These are phyloP conservation scores for Notothenia coriiceps DNA, from an alignment of 2,113 vertebrate species.

Conservation along the genomic window DNA sequence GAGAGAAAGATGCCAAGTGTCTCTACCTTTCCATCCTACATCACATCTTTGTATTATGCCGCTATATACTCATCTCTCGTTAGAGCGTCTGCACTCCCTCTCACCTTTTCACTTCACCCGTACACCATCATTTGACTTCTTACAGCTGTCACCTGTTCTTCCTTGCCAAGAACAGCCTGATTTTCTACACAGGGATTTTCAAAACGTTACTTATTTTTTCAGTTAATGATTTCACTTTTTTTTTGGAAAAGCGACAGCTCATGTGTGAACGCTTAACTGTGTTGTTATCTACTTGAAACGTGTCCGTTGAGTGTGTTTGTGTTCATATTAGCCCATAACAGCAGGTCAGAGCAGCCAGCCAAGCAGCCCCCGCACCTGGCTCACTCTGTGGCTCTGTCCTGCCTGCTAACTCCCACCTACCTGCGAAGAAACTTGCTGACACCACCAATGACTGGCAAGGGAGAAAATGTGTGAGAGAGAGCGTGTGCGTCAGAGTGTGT, in stretches of 20 bases:
- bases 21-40: conserved; percentile 15
- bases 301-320: conserved; percentile 31
- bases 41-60: conserved; percentile 28
- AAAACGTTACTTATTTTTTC: neutral
- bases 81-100: conserved; percentile 37
- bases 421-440: conserved; percentile 65
- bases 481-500: conserved; percentile 25
- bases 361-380: conserved; percentile 51
- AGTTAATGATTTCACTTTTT: neutral
- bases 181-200: neutral
- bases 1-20: conserved; percentile 1
- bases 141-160: neutral
- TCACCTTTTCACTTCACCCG: conserved; percentile 35
- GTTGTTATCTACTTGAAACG: conserved; percentile 13
- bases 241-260: conserved; percentile 3
- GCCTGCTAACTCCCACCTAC: conserved; percentile 61
- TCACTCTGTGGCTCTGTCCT: conserved; percentile 58
- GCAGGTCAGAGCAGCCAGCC: conserved; percentile 60
- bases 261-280: conserved; percentile 24
- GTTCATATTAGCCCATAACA: conserved; percentile 49
- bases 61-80: conserved; percentile 11
- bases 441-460: conserved; percentile 40
- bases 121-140: neutral
- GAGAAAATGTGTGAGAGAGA: conserved; percentile 46
- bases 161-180: no score